Evolutionary conservation across 1,140 invertebrate genomes (phyloP).

Genomic region (Pachyrhynchus sulphureomaculatus): DNA sequence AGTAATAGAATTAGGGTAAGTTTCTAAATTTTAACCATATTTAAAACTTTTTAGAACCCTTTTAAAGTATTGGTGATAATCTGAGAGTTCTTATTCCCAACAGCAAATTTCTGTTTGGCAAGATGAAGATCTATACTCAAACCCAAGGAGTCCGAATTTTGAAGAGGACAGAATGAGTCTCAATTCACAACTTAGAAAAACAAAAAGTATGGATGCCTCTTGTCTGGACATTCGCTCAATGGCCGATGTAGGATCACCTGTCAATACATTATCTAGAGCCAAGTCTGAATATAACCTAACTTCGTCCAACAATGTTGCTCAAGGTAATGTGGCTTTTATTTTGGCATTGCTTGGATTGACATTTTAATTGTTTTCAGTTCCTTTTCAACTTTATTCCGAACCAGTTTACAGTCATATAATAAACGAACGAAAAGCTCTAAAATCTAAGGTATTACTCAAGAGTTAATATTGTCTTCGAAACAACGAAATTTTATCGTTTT

Average conservation of each 20-base stretch:
- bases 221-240: conserved; percentile 77
- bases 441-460: no score
- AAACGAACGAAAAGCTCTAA: no score
- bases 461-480: no score
- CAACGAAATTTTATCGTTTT: no score
- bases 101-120: conserved; percentile 79
- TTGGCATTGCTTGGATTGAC: no score
- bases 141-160: conserved; percentile 59
- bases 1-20: conserved; percentile 70
- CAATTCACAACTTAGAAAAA: conserved; percentile 77
- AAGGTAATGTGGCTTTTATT: conserved; percentile 33
- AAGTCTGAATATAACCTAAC: conserved; percentile 86
- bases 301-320: conserved; percentile 52
- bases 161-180: conserved; percentile 63
- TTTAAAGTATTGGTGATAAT: background rate
- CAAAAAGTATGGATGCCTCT: conserved; percentile 84
- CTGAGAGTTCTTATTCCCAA: no score
- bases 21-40: no score
- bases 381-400: no score
- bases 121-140: conserved; percentile 72
- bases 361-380: no score
- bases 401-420: no score
- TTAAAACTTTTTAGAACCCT: no score
- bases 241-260: conserved; percentile 60
- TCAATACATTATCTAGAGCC: conserved; percentile 69